Evolutionary conservation across 2,888 invertebrate genomes (phyloP).

Genomic region (Lasius fuliginosus): DNA sequence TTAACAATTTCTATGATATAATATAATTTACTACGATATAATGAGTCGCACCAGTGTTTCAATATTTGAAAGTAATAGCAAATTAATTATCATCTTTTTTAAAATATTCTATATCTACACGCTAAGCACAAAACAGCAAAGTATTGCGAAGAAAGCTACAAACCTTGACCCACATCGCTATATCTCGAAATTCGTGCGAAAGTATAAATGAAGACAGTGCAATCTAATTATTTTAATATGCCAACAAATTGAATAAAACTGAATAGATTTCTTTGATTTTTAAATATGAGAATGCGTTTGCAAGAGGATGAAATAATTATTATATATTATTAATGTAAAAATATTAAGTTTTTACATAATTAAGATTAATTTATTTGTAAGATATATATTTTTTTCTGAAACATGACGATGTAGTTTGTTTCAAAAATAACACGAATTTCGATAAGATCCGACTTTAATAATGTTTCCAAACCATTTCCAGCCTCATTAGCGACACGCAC

Average conservation of each 20-base stretch:
- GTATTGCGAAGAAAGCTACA: background rate
- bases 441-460: background rate
- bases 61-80: constrained; percentile 2
- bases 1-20: background rate
- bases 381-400: background rate
- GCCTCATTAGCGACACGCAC: background rate
- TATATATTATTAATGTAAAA: background rate
- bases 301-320: background rate
- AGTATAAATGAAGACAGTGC: background rate
- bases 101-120: background rate
- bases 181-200: constrained; percentile 2
- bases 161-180: constrained; percentile 39
- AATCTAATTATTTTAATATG: background rate
- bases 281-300: background rate
- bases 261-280: background rate
- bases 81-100: background rate
- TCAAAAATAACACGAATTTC: background rate
- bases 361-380: background rate
- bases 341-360: background rate
- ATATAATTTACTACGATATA: constrained; percentile 1
- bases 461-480: background rate
- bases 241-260: background rate
- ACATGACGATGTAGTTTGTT: background rate
- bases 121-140: background rate
- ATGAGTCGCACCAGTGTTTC: background rate